These are phyloP conservation scores for Phengaris alcon DNA, from an alignment of 2,888 invertebrate species.

Conservation along the genomic window DNA sequence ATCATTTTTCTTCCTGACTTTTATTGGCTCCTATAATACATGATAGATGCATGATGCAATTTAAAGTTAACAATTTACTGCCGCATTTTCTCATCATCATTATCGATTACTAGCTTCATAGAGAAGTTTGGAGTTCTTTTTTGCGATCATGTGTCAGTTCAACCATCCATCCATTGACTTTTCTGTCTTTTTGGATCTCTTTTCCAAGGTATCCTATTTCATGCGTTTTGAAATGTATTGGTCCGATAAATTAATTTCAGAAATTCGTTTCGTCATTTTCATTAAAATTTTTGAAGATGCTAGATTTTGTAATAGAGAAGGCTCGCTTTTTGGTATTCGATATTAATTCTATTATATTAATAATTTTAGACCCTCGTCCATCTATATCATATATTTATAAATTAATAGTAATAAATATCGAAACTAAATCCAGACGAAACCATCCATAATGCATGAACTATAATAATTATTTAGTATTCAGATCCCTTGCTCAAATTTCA, in stretches of 20 bases:
- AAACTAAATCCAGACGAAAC: neutral
- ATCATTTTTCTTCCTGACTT: conserved; percentile 26
- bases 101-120: neutral
- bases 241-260: neutral
- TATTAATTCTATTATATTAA: conserved; percentile 14
- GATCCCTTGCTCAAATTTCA: too few species aligned
- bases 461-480: neutral
- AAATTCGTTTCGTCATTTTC: neutral
- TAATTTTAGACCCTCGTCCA: conserved; percentile 12
- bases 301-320: neutral
- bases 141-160: too few species aligned
- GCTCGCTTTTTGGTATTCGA: neutral
- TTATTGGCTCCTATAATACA: conserved; percentile 22
- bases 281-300: neutral
- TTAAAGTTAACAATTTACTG: conserved; percentile 11
- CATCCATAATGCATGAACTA: neutral
- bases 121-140: too few species aligned
- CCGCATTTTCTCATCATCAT: neutral
- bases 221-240: neutral
- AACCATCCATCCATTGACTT: too few species aligned
- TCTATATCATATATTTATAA: neutral
- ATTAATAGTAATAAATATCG: neutral
- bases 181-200: too few species aligned
- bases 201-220: neutral
- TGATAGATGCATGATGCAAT: conserved; percentile 4